Evolutionary conservation across 2,113 vertebrate genomes (phyloP), one percentile per base, ranked within the genome.

Genomic region (Nanorana parkeri): DNA sequence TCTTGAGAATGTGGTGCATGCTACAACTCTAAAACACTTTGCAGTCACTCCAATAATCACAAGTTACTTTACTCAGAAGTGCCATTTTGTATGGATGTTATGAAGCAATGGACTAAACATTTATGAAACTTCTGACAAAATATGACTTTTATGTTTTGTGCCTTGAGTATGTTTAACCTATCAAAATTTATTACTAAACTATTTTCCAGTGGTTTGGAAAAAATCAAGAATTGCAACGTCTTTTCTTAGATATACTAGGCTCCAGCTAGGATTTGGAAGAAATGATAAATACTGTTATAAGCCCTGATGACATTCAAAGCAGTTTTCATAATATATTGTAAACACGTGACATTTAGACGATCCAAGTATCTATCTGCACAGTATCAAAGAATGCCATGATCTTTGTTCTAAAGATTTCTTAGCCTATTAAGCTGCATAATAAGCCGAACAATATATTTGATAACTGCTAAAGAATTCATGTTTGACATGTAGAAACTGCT

Each of bases 181-280:
- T 61, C 58, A 61, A 23, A 21, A 20, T 11, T n/a, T n/a, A 13
- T 21, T 20, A 20, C 20, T 23, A n/a, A n/a, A 61, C 21, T 13
- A n/a, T 61, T 61, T 61, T 61, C 58, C 19, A 61, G 20, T 61
- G 58, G 13, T 61, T 20, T 61, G 58, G 58, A 61, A 24, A 61
- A 63, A 76, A 61, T 23, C 73, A 41, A 47, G 73, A 23, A 36
- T 16, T 23, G 56, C 23, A 61, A 41, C 55, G 73, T 76, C 32
- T 61, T 32, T 60, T 76, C 24, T 23, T 16, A 41, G 32, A 76
- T 41, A 75, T 58, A 28, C 58, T 32, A 36, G 56, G 73, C 73
- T 76, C 73, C 73, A 76, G 52, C 55, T 21, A 36, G 55, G 26
- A 76, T 76, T 76, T 76, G n/a, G 32, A 47, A 63, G 60, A 17